Conservation (phyloP, 2,797 vertebrate genomes). For the Pseudomugil tenellus region DNA sequence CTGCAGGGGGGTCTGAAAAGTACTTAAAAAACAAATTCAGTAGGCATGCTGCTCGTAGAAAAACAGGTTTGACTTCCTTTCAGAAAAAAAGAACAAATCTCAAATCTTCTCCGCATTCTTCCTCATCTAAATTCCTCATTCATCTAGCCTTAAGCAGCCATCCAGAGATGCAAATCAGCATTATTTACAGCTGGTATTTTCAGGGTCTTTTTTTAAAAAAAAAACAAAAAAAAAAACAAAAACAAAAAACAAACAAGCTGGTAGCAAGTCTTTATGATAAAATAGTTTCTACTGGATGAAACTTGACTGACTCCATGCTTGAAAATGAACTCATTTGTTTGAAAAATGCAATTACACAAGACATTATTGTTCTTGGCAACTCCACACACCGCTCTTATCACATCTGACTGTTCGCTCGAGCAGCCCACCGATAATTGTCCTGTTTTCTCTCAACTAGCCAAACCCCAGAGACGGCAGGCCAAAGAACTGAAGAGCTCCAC, state of each 20-base stretch:
- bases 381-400: slow-evolving; percentile 63
- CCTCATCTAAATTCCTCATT: slow-evolving; percentile 15
- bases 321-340: not conserved
- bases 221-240: too few relatives aligned
- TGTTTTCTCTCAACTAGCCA: slow-evolving; percentile 58
- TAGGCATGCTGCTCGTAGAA: slow-evolving; percentile 3
- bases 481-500: slow-evolving; percentile 29
- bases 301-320: not conserved
- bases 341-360: slow-evolving; percentile 35
- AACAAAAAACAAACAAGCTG: too few relatives aligned
- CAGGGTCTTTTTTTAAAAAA: not conserved
- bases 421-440: slow-evolving; percentile 62
- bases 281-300: slow-evolving; percentile 4
- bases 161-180: slow-evolving; percentile 28
- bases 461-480: slow-evolving; percentile 39
- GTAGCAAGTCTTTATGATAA: slow-evolving; percentile 22
- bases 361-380: slow-evolving; percentile 67
- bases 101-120: slow-evolving; percentile 1
- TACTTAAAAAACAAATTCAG: slow-evolving; percentile 40
- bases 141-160: slow-evolving; percentile 3
- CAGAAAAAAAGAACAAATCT: slow-evolving; percentile 15
- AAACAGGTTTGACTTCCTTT: not conserved
- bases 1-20: slow-evolving; percentile 25
- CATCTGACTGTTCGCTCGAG: slow-evolving; percentile 43
- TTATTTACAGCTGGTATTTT: slow-evolving; percentile 9